Conservation (phyloP, 2,797 vertebrate species). For the Labeo calbasu region DNA sequence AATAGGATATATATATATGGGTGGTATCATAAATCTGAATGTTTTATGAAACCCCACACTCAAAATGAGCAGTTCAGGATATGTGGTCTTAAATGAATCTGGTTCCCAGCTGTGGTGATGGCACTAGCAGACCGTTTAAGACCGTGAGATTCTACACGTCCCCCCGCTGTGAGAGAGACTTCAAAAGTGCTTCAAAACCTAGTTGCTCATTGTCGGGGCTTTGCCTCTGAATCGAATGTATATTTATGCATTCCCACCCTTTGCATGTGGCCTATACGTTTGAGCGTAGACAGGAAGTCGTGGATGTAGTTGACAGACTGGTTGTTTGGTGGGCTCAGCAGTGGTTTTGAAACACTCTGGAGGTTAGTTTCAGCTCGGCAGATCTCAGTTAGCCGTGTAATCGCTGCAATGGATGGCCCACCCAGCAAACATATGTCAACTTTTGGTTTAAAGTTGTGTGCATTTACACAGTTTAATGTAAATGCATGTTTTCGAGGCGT, state of each 20-base stretch:
- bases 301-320: constrained; percentile 13
- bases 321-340: constrained; percentile 28
- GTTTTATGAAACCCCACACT: constrained; percentile 3
- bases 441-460: neutral
- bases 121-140: constrained; percentile 22
- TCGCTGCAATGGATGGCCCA: constrained; percentile 1
- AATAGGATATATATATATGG: neutral
- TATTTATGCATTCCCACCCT: constrained; percentile 10
- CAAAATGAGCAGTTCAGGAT: constrained; percentile 19
- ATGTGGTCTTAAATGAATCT: constrained; percentile 23
- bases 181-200: constrained; percentile 22
- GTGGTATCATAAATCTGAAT: constrained; percentile 5
- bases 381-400: constrained; percentile 26
- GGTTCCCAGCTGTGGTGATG: constrained; percentile 43
- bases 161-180: constrained; percentile 30
- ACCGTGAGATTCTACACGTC: constrained; percentile 19
- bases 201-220: constrained; percentile 6
- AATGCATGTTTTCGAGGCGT: neutral
- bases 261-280: constrained; percentile 3
- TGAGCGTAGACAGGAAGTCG: neutral
- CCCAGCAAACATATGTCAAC: constrained; percentile 1
- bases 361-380: neutral
- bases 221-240: neutral
- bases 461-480: neutral
- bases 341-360: constrained; percentile 1